phyloP scores from a whole-genome alignment of 2,888 invertebrate genomes.

The Eupeodes luniger region DNA sequence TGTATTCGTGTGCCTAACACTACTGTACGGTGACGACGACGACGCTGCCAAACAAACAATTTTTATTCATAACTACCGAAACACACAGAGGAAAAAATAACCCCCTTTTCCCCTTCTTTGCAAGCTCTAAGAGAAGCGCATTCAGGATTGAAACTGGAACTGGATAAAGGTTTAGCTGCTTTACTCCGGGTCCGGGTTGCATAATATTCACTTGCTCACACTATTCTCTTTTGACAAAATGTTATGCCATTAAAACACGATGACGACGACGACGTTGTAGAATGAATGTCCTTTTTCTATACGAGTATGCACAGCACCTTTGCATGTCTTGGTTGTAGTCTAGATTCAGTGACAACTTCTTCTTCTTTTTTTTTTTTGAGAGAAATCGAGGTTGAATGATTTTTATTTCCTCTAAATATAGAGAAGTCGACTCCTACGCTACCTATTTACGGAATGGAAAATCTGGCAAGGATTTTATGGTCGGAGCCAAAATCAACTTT shows the following conservation, averaged over 20 bases:
- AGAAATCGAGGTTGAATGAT: slow-evolving; percentile 44
- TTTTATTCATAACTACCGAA: slow-evolving; percentile 67
- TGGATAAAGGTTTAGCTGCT: not conserved
- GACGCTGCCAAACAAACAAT: slow-evolving; percentile 64
- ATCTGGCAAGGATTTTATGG: slow-evolving; percentile 70
- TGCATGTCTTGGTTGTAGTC: slow-evolving; percentile 40
- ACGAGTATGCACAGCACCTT: slow-evolving; percentile 10
- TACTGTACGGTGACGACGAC: slow-evolving; percentile 4
- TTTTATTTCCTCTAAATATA: slow-evolving; percentile 67
- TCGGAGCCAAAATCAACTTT: slow-evolving; percentile 58
- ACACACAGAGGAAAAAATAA: slow-evolving; percentile 25
- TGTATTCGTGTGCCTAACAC: slow-evolving; percentile 59
- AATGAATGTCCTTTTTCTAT: slow-evolving; percentile 63
- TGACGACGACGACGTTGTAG: slow-evolving; percentile 8
- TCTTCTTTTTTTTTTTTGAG: slow-evolving; percentile 29
- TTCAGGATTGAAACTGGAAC: slow-evolving; percentile 11
- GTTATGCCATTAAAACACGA: slow-evolving; percentile 60
- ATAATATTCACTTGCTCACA: slow-evolving; percentile 37
- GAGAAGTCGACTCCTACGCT: slow-evolving; percentile 66
- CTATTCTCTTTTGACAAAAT: slow-evolving; percentile 48
- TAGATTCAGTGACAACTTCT: slow-evolving; percentile 49
- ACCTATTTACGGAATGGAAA: slow-evolving; percentile 70
- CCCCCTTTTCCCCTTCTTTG: not conserved
- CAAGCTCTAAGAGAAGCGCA: not conserved
- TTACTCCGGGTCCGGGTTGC: not conserved